Conservation (phyloP, 2,888 invertebrate genomes). For the Chrysolina haemoptera region DNA sequence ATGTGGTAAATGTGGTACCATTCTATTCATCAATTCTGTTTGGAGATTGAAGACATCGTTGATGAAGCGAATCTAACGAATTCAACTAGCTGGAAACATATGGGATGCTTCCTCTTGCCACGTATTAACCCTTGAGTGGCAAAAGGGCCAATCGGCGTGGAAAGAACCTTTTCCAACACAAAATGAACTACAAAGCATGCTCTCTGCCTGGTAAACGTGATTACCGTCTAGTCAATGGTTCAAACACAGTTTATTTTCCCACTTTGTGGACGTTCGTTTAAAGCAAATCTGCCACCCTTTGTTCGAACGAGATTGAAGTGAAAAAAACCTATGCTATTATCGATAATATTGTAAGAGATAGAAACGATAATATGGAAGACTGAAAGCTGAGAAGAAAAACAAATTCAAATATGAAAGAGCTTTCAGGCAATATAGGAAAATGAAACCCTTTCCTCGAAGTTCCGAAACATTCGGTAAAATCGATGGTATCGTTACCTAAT, state of each 20-base stretch:
- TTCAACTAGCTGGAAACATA: constrained; percentile 65
- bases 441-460: too few species aligned
- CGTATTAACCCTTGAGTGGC: constrained; percentile 68
- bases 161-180: constrained; percentile 60
- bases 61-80: constrained; percentile 65
- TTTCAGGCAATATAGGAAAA: too few species aligned
- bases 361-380: too few species aligned
- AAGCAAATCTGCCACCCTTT: constrained; percentile 2
- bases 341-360: too few species aligned
- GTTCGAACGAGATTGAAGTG: not conserved
- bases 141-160: constrained; percentile 66
- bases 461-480: too few species aligned
- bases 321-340: not conserved
- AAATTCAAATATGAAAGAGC: too few species aligned
- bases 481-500: too few species aligned
- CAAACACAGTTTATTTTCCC: constrained; percentile 62
- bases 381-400: too few species aligned
- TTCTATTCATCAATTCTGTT: constrained; percentile 13
- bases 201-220: constrained; percentile 66
- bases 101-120: constrained; percentile 68
- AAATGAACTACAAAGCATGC: constrained; percentile 67
- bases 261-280: constrained; percentile 42
- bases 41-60: constrained; percentile 55
- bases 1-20: not conserved
- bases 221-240: constrained; percentile 65